Percentiles rank a stretch among this genome's conserved stretches.
These are phyloP conservation scores for Aquatica leii DNA, from an alignment of 2,888 invertebrate genomes.

Conservation along the genomic window DNA sequence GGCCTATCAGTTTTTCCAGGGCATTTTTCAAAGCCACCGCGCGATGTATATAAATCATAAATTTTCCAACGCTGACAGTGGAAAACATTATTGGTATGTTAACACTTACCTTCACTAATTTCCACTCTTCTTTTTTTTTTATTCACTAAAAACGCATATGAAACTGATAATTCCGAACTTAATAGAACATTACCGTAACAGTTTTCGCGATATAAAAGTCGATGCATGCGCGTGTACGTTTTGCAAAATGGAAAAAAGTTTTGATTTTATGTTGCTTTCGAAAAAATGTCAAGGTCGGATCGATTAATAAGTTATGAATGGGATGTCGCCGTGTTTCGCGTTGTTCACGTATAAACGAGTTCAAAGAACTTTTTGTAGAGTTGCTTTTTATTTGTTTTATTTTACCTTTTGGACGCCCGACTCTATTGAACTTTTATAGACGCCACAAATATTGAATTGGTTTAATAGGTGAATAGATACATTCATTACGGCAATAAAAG, in stretches of 20 bases:
- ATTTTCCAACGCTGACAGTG: slow-evolving; percentile 53
- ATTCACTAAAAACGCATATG: slow-evolving; percentile 26
- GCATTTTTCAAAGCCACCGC: slow-evolving; percentile 46
- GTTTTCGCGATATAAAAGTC: slow-evolving; percentile 22
- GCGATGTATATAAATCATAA: slow-evolving; percentile 54
- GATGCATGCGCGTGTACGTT: slow-evolving; percentile 36
- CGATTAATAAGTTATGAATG: slow-evolving; percentile 61
- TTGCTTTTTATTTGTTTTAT: slow-evolving; percentile 21
- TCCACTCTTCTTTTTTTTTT: slow-evolving; percentile 35
- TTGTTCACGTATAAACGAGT: slow-evolving; percentile 40
- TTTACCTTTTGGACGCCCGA: neutral
- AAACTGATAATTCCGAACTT: slow-evolving; percentile 45
- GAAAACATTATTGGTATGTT: slow-evolving; percentile 57
- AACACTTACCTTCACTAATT: slow-evolving; percentile 54
- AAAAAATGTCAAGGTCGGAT: slow-evolving; percentile 61
- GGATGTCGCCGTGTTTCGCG: slow-evolving; percentile 43
- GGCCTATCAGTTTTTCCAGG: slow-evolving; percentile 48
- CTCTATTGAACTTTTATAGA: neutral
- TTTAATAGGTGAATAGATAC: slow-evolving; percentile 3
- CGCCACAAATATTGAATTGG: slow-evolving; percentile 3
- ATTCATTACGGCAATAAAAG: too few species aligned
- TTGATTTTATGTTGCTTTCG: slow-evolving; percentile 37
- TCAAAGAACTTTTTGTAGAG: slow-evolving; percentile 49
- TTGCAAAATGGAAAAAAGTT: slow-evolving; percentile 48
- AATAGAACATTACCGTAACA: slow-evolving; percentile 39